A percentile compares a stretch with the other conserved stretches of the same genome.
These are phyloP conservation scores for Nannobrachium achirus DNA, from an alignment of 2,113 vertebrate genomes.

Conservation along the genomic window DNA sequence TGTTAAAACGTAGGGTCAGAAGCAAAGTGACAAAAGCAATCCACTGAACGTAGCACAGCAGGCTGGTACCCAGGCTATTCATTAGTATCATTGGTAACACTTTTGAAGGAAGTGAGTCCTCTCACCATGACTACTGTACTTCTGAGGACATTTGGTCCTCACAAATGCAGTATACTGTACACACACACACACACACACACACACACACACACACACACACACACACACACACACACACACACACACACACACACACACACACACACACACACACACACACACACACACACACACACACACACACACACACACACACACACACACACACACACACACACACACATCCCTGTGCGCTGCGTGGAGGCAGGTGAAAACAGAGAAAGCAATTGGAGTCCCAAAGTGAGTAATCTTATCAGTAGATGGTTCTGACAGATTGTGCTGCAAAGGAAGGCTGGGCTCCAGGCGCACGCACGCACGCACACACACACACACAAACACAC, in stretches of 20 bases:
- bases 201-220: constrained; percentile 4
- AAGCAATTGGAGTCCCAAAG: constrained; percentile 30
- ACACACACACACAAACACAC: no score
- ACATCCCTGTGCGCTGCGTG: constrained; percentile 25
- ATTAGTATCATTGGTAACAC: no score
- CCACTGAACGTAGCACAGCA: no score
- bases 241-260: not conserved
- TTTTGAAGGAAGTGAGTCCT: no score
- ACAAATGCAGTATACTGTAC: no score
- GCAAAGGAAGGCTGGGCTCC: not conserved
- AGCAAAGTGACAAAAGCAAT: no score
- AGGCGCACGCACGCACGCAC: no score
- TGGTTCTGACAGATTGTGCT: constrained; percentile 45
- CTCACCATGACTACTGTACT: no score
- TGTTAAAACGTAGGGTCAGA: no score
- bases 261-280: constrained; percentile 13
- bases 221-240: not conserved
- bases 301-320: constrained; percentile 2
- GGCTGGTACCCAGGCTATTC: no score
- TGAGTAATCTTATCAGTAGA: constrained; percentile 57
- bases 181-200: not conserved
- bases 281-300: constrained; percentile 30
- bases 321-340: constrained; percentile 25
- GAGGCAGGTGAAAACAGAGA: not conserved
- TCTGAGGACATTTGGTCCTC: no score